Conservation (phyloP, 1,140 invertebrate genomes). For the Polypedilum vanderplanki region DNA sequence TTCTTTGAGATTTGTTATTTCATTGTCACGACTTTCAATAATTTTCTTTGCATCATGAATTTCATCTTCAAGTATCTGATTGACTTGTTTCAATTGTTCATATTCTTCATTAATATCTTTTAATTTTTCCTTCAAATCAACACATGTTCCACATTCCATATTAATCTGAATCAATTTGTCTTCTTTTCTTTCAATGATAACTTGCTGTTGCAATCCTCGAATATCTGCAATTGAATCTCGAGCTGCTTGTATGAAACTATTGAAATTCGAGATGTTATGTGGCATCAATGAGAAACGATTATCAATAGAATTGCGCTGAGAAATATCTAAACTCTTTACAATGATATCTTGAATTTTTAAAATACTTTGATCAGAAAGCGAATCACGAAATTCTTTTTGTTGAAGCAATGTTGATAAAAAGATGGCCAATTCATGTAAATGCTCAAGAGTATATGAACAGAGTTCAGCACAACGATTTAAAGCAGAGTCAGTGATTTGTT, state of each 20-base stretch:
- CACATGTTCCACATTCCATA: neutral
- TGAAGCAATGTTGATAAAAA: neutral
- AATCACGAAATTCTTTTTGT: slow-evolving; percentile 12
- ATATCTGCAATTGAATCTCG: neutral
- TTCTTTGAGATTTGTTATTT: neutral
- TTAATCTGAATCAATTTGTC: neutral
- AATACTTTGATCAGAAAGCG: neutral
- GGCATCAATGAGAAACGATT: neutral
- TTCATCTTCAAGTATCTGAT: slow-evolving; percentile 10
- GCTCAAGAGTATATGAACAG: neutral
- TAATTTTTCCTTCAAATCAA: neutral
- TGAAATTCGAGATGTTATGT: neutral
- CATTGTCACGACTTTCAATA: neutral
- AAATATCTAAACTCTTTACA: neutral
- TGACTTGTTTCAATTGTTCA: neutral
- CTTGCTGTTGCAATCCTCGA: neutral
- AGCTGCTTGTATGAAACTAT: neutral
- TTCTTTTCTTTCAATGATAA: neutral
- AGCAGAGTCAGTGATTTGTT: neutral
- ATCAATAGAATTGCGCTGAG: neutral
- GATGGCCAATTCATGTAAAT: neutral
- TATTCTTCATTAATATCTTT: neutral
- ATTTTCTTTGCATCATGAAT: neutral
- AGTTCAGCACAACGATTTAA: neutral
- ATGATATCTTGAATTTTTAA: neutral